Percentiles rank a stretch among this genome's conserved stretches.
Conservation (phyloP, 2,797 vertebrate genomes). For the Macropodus opercularis region DNA sequence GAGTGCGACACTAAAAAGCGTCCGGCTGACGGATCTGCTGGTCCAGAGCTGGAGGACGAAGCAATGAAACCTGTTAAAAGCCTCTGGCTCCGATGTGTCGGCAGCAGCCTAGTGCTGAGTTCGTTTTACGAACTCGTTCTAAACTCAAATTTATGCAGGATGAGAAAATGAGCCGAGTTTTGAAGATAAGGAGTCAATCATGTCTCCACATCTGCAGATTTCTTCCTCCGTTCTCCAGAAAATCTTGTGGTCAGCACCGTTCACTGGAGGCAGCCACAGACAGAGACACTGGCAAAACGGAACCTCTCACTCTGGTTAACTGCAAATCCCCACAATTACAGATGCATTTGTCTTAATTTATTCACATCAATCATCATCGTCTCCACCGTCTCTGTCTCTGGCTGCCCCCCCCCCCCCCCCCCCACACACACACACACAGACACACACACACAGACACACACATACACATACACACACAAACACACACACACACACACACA, state of each 20-base stretch:
- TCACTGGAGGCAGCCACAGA: conserved; percentile 33
- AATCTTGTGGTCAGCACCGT: conserved; percentile 42
- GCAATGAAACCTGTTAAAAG: conserved; percentile 3
- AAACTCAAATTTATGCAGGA: conserved; percentile 30
- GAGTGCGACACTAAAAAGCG: conserved; percentile 48
- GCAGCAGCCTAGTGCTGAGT: not conserved
- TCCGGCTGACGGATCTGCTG: too few species aligned
- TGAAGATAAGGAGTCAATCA: conserved; percentile 54
- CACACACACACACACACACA: too few species aligned
- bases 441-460: conserved; percentile 19
- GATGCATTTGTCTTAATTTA: conserved; percentile 20
- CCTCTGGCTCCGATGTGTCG: conserved; percentile 13
- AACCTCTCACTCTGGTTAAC: conserved; percentile 56
- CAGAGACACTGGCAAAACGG: conserved; percentile 36
- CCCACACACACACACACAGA: conserved; percentile 10
- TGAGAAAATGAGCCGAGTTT: conserved; percentile 15
- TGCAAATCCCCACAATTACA: conserved; percentile 14
- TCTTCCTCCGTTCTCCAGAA: conserved; percentile 58
- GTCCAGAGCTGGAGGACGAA: conserved; percentile 43
- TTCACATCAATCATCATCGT: too few species aligned
- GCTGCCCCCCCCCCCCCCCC: conserved; percentile 26
- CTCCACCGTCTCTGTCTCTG: conserved; percentile 36
- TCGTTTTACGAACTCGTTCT: not conserved
- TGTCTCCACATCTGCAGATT: conserved; percentile 51
- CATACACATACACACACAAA: too few species aligned